Percentiles rank a stretch among this genome's conserved stretches.
Evolutionary conservation across 1,140 invertebrate genomes (phyloP).

Genomic region (Anastatus disparis): DNA sequence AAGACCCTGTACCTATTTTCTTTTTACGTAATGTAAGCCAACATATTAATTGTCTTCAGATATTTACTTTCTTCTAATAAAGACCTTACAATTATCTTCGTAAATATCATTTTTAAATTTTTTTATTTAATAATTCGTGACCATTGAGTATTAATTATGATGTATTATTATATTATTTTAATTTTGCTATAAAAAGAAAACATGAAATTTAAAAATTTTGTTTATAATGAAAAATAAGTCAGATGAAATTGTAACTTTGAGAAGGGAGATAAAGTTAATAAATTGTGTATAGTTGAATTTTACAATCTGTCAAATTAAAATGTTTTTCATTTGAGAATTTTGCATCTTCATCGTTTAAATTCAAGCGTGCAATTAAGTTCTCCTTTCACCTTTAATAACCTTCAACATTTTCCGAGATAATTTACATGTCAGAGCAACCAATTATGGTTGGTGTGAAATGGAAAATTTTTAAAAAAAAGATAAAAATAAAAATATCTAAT

Average conservation of each 20-base stretch:
- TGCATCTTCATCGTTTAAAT: not conserved
- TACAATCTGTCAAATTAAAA: constrained; percentile 21
- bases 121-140: too few species aligned
- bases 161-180: too few species aligned
- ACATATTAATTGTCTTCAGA: not conserved
- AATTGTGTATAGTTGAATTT: not conserved
- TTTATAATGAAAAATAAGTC: too few species aligned
- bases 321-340: constrained; percentile 10
- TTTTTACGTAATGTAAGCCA: not conserved
- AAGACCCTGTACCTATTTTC: not conserved
- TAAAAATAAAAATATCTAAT: not conserved
- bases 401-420: constrained; percentile 8
- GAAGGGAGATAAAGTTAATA: too few species aligned
- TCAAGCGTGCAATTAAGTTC: constrained; percentile 4
- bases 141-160: too few species aligned
- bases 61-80: not conserved
- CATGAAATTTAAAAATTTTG: too few species aligned
- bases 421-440: not conserved
- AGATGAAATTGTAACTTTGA: too few species aligned
- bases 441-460: not conserved
- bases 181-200: too few species aligned
- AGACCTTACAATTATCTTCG: too few species aligned
- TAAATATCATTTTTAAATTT: too few species aligned
- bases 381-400: constrained; percentile 26
- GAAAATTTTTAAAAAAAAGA: not conserved